Evolutionary conservation across 2,113 vertebrate genomes (phyloP), one percentile per base, ranked within the genome.

Genomic region (Xiphophorus couchianus): DNA sequence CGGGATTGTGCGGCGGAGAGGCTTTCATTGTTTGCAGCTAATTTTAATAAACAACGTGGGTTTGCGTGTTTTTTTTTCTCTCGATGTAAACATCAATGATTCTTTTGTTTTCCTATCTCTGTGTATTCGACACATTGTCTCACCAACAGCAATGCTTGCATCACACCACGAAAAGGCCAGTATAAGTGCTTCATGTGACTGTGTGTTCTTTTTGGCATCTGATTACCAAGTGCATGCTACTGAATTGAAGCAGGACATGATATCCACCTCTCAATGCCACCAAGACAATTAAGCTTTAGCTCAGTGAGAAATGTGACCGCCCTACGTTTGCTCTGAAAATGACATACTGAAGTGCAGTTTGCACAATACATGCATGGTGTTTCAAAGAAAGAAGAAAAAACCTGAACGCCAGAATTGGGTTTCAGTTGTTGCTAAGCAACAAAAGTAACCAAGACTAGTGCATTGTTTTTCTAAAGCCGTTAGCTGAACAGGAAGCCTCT

Each of bases 391-490:
- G 42, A 69, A 68, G 60, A 76, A 81, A 86, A 37, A 37, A 37
- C 10, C 71, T 71, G 35, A 39, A 44, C 27, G 54, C 71, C 79
- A 85, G 73, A 76, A 86, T 69, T 58, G 69, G 70, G 65, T 92
- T 91, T 86, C 81, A 78, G 82, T 75, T 83, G 90, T 93, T 92
- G 90, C 90, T 84, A 77, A 82, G 92, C 90, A 93, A 92, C 90
- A 88, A 77, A 83, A 76, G 66, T 84, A 83, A 70, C 80, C 58
- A 74, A 84, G 67, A 88, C 80, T 66, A 82, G 69, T 70, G 60
- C 63, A 61, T 82, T 60, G 54, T 63, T 65, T 83, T 74, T 80
- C 63, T 85, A 66, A 15, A 65, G 64, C 66, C 27, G 60, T 86
- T 82, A 67, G 66, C 72, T 71, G 77, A 58, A 84, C 80, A 82